Percentiles rank a stretch among this genome's conserved stretches.
These are phyloP conservation scores for Rhyzopertha dominica DNA, from an alignment of 1,140 invertebrate species.

Conservation along the genomic window DNA sequence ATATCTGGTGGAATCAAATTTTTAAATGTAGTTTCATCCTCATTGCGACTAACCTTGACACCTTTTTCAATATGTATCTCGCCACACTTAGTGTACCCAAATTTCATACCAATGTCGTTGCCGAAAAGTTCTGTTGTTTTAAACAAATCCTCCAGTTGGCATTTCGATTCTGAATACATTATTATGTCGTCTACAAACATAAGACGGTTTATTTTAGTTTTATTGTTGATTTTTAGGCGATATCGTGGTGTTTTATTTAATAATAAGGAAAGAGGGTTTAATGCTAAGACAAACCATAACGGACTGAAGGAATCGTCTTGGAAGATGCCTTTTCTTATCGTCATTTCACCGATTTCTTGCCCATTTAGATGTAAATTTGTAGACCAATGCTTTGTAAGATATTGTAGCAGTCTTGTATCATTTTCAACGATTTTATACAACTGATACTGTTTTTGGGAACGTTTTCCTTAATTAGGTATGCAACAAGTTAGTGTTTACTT, in stretches of 20 bases:
- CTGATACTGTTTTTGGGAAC: too few relatives aligned
- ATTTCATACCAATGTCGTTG: conserved; percentile 5
- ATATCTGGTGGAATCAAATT: background rate
- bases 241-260: conserved; percentile 1
- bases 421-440: too few relatives aligned
- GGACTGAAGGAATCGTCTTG: conserved; percentile 2
- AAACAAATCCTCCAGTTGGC: background rate
- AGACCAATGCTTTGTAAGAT: too few relatives aligned
- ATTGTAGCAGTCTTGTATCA: too few relatives aligned
- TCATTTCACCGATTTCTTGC: background rate
- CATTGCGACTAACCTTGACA: background rate
- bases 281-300: conserved; percentile 1
- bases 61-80: background rate
- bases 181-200: too few relatives aligned
- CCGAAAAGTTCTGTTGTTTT: conserved; percentile 2
- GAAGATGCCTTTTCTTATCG: background rate
- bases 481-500: too few relatives aligned
- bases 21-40: background rate
- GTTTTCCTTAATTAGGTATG: too few relatives aligned
- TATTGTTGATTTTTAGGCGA: background rate
- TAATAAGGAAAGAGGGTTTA: conserved; percentile 3
- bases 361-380: too few relatives aligned
- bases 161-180: background rate
- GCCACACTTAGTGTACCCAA: conserved; percentile 3
- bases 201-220: background rate